Evolutionary conservation across 1,140 invertebrate genomes (phyloP).

Genomic region (Arctopsyche grandis): DNA sequence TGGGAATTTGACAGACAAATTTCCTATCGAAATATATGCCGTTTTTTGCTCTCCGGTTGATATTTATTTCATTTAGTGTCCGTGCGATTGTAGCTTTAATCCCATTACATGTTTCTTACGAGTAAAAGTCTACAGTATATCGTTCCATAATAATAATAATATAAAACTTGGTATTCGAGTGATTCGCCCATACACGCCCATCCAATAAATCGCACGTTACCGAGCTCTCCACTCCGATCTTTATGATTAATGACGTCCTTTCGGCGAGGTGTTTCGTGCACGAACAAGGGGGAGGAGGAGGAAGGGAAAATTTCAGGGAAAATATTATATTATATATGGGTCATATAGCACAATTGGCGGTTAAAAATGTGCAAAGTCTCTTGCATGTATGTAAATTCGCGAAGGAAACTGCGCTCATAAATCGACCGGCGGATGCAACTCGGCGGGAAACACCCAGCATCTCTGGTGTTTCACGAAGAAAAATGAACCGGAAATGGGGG

Average conservation of each 20-base stretch:
- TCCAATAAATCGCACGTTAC: conserved; percentile 13
- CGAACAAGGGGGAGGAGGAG: not conserved
- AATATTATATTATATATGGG: not conserved
- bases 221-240: not conserved
- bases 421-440: conserved; percentile 14
- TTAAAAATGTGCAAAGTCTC: not conserved
- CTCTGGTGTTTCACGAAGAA: conserved; percentile 5
- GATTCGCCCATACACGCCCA: conserved; percentile 5
- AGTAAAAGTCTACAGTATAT: too few species aligned
- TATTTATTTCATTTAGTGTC: too few species aligned
- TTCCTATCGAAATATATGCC: too few species aligned
- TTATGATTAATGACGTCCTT: conserved; percentile 16
- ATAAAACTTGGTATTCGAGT: not conserved
- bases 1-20: too few species aligned
- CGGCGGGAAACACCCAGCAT: not conserved
- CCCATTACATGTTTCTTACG: too few species aligned
- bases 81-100: too few species aligned
- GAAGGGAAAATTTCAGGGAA: not conserved
- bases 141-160: too few species aligned
- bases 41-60: too few species aligned
- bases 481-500: conserved; percentile 8
- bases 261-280: not conserved
- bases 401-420: conserved; percentile 8
- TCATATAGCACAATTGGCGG: too few species aligned
- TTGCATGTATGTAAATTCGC: not conserved